Percentiles rank a stretch among this genome's conserved stretches.
These are phyloP conservation scores for Antechinus stuartii DNA, from an alignment of 2,113 vertebrate species.

Conservation along the genomic window DNA sequence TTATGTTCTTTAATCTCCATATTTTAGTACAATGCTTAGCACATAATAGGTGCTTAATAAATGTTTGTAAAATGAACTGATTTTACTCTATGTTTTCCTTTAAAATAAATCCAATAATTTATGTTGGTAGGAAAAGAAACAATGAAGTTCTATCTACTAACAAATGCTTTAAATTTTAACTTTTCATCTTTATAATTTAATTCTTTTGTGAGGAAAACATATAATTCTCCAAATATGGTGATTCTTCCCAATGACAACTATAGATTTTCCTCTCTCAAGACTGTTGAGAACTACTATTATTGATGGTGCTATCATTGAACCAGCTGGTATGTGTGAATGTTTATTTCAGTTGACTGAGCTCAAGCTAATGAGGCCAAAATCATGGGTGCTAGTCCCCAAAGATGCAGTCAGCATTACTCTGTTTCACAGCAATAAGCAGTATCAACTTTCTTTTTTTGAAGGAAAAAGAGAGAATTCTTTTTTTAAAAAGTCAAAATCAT, in stretches of 20 bases:
- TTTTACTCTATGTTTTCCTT: constrained; percentile 5
- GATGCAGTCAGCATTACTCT: constrained; percentile 19
- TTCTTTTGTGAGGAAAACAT: constrained; percentile 11
- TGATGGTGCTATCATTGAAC: constrained; percentile 19
- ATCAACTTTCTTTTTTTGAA: constrained; percentile 35
- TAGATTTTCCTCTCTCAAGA: background rate
- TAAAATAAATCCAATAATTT: constrained; percentile 20
- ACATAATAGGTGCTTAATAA: too few relatives aligned
- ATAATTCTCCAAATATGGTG: background rate
- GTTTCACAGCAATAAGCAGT: constrained; percentile 28
- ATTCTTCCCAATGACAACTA: background rate
- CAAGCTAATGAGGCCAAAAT: background rate
- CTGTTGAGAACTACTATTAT: constrained; percentile 11
- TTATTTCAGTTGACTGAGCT: constrained; percentile 49
- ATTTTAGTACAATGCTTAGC: too few relatives aligned
- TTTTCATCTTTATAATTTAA: constrained; percentile 52
- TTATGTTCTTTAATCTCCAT: too few relatives aligned
- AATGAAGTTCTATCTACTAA: constrained; percentile 29
- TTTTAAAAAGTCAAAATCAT: too few relatives aligned
- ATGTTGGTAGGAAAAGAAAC: background rate
- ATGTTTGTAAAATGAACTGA: too few relatives aligned
- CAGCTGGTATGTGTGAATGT: background rate
- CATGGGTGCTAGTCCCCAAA: background rate
- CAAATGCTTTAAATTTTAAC: constrained; percentile 26
- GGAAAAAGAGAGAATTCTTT: too few relatives aligned